Evolutionary conservation across 2,888 invertebrate genomes (phyloP).

Genomic region (Camptogramma bilineatum): DNA sequence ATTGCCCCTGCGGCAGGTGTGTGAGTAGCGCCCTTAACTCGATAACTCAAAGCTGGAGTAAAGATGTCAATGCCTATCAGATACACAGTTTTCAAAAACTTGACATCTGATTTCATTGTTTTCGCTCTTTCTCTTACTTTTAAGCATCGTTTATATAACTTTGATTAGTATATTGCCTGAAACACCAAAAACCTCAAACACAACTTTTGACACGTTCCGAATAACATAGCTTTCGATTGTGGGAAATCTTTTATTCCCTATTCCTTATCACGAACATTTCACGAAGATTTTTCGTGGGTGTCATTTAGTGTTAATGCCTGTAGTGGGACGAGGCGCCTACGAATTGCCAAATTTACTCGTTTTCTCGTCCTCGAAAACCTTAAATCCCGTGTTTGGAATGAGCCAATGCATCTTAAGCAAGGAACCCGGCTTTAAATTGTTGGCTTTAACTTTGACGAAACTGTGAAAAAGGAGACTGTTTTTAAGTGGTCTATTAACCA

Average conservation of each 20-base stretch:
- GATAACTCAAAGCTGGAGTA: no score
- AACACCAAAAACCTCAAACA: slow-evolving; percentile 38
- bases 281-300: slow-evolving; percentile 79
- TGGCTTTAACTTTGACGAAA: slow-evolving; percentile 65
- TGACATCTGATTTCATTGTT: no score
- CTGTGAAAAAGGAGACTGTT: slow-evolving; percentile 60
- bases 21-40: no score
- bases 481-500: no score
- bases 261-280: slow-evolving; percentile 68
- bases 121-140: no score
- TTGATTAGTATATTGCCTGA: no score
- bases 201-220: slow-evolving; percentile 51
- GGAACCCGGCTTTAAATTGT: slow-evolving; percentile 72
- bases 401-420: slow-evolving; percentile 84
- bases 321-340: slow-evolving; percentile 77
- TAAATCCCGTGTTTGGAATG: slow-evolving; percentile 79
- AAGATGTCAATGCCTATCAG: no score
- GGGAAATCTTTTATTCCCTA: slow-evolving; percentile 70
- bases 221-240: slow-evolving; percentile 58
- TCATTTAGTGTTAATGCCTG: slow-evolving; percentile 84
- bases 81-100: no score
- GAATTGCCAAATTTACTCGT: slow-evolving; percentile 79
- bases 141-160: no score
- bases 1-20: no score
- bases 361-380: slow-evolving; percentile 68